Percentiles rank a stretch among this genome's conserved stretches.
phyloP scores from a whole-genome alignment of 1,140 invertebrate species.

The Diprion similis region DNA sequence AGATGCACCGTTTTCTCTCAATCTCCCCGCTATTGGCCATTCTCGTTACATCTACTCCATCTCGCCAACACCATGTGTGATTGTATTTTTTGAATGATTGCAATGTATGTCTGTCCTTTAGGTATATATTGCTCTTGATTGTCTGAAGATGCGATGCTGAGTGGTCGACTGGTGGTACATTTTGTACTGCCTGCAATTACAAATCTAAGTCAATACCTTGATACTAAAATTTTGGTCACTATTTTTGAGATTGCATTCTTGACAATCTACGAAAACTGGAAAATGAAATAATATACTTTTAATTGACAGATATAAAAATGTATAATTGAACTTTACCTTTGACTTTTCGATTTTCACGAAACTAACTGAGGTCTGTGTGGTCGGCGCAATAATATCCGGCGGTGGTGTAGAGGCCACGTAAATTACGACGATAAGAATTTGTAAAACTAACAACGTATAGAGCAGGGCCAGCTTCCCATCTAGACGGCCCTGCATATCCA shows the following conservation, averaged over 20 bases:
- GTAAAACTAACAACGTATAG: conserved; percentile 55
- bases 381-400: conserved; percentile 40
- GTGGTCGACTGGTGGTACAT: conserved; percentile 23
- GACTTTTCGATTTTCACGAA: conserved; percentile 48
- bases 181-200: conserved; percentile 29
- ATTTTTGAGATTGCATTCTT: background rate
- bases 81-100: conserved; percentile 59
- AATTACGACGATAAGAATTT: conserved; percentile 57
- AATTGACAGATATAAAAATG: background rate
- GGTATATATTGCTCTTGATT: conserved; percentile 43
- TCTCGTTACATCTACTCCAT: conserved; percentile 60
- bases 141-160: conserved; percentile 48
- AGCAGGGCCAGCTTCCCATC: conserved; percentile 56
- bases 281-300: background rate
- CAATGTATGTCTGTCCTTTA: conserved; percentile 53
- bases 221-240: background rate
- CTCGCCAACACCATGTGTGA: conserved; percentile 63
- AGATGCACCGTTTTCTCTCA: conserved; percentile 59
- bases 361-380: conserved; percentile 47
- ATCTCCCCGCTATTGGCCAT: conserved; percentile 46
- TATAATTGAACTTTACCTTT: conserved; percentile 37
- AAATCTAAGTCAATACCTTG: conserved; percentile 9
- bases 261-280: conserved; percentile 9
- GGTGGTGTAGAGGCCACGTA: conserved; percentile 56
- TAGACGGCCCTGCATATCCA: conserved; percentile 55